Evolutionary conservation across 2,797 vertebrate species (phyloP).

Genomic region (Spinus olivaceus): DNA sequence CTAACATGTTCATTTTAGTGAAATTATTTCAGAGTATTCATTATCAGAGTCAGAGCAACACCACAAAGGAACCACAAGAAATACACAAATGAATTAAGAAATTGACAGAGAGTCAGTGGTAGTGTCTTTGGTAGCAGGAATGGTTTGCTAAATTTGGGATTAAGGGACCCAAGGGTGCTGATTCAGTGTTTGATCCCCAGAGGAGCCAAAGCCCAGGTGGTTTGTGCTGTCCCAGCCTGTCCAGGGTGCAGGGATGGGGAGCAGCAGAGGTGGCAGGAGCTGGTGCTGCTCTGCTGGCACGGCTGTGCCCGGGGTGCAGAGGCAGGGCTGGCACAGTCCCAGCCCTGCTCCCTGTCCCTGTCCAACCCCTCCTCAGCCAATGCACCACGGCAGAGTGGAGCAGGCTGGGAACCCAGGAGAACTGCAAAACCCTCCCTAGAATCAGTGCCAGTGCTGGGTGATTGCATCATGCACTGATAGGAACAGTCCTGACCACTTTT

Average conservation of each 20-base stretch:
- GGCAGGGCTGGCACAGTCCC: background rate
- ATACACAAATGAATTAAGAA: background rate
- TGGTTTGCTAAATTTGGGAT: background rate
- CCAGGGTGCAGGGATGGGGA: background rate
- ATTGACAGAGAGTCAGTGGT: fast-evolving
- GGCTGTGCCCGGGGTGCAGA: background rate
- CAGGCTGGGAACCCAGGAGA: fast-evolving
- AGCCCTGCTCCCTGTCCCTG: background rate
- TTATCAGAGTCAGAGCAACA: too few species aligned
- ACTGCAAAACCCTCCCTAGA: background rate
- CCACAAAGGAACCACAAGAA: background rate
- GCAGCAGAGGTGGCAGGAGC: background rate
- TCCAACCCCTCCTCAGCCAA: background rate
- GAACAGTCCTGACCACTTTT: background rate
- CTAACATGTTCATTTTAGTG: background rate
- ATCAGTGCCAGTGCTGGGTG: background rate
- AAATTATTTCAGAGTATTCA: background rate
- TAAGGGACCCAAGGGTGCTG: background rate
- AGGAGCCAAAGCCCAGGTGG: background rate
- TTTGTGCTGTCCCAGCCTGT: background rate
- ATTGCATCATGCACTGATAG: fast-evolving
- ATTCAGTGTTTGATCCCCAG: background rate
- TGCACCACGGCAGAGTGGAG: fast-evolving
- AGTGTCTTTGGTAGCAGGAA: background rate
- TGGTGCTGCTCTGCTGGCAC: background rate